Percentiles rank a stretch among this genome's conserved stretches.
Conservation (phyloP, 1,140 invertebrate genomes). For the Palaemon carinicauda region DNA sequence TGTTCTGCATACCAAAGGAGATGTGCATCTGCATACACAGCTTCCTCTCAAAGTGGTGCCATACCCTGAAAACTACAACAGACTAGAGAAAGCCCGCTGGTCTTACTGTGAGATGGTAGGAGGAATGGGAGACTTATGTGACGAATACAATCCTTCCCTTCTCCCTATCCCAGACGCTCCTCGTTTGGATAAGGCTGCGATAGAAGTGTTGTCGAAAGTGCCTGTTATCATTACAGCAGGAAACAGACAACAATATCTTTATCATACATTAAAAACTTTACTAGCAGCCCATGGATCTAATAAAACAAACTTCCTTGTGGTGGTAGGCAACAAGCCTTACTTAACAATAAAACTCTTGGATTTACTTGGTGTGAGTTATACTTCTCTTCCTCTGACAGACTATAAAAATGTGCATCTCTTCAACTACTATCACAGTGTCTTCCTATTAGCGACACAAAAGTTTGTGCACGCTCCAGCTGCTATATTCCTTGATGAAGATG, state of each 20-base stretch:
- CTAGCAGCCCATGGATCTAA: conserved; percentile 24
- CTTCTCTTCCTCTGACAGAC: conserved; percentile 1
- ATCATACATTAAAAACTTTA: conserved; percentile 38
- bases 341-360: conserved; percentile 24
- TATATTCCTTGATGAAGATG: conserved; percentile 75
- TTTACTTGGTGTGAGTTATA: conserved; percentile 26
- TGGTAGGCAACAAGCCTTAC: conserved; percentile 16
- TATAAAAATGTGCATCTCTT: conserved; percentile 31
- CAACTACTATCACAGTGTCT: conserved; percentile 43
- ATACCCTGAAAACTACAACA: background rate
- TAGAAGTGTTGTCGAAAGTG: background rate
- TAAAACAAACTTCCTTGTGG: conserved; percentile 18
- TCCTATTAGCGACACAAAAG: conserved; percentile 15
- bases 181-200: conserved; percentile 6
- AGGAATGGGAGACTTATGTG: conserved; percentile 46
- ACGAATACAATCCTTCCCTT: conserved; percentile 22
- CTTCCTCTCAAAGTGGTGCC: background rate
- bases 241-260: conserved; percentile 41
- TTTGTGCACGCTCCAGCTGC: conserved; percentile 61
- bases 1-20: background rate
- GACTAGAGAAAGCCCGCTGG: background rate
- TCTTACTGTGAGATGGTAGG: conserved; percentile 32
- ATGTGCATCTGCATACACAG: conserved; percentile 9
- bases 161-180: conserved; percentile 15
- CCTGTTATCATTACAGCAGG: conserved; percentile 35